Evolutionary conservation across 2,797 vertebrate genomes (phyloP).

Genomic region (Hapalemur alaotrensis): DNA sequence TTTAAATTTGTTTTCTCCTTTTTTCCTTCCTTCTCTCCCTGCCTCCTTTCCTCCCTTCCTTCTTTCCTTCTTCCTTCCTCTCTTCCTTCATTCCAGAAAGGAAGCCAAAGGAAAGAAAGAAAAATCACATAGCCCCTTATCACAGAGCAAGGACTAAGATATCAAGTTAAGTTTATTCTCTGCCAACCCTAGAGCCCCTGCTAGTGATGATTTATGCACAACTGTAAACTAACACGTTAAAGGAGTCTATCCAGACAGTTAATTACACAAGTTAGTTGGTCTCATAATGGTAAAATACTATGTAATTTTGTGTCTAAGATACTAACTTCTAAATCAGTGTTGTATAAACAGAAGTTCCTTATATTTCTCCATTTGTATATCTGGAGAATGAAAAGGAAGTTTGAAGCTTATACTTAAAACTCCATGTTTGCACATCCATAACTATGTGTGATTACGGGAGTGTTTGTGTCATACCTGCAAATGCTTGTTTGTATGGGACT

Average conservation of each 20-base stretch:
- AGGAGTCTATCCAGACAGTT: background rate
- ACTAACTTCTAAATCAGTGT: background rate
- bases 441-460: background rate
- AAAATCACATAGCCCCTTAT: background rate
- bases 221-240: background rate
- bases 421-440: background rate
- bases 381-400: background rate
- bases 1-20: slow-evolving; percentile 41
- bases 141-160: background rate
- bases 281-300: background rate
- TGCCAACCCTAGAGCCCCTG: background rate
- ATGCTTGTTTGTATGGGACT: background rate
- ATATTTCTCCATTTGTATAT: background rate
- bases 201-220: background rate
- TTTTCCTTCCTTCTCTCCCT: background rate
- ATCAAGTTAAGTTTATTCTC: background rate
- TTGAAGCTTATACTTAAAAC: background rate
- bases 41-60: background rate
- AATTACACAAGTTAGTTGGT: background rate
- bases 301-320: background rate
- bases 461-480: background rate
- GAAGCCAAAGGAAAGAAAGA: background rate
- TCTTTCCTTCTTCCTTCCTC: background rate
- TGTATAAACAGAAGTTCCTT: background rate
- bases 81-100: background rate